Evolutionary conservation across 2,888 invertebrate genomes (phyloP).

Genomic region (Diabrotica balteata): DNA sequence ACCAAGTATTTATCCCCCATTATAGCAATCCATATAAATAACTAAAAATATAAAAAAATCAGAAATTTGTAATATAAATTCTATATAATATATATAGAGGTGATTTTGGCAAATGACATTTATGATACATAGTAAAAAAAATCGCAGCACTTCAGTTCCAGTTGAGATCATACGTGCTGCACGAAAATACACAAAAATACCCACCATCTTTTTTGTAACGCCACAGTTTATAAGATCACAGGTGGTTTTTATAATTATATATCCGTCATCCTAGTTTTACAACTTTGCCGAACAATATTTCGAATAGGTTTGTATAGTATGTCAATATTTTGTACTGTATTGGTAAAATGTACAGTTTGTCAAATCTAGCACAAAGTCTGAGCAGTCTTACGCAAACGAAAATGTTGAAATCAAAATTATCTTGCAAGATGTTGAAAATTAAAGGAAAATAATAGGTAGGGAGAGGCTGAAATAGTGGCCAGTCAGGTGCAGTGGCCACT

Average conservation of each 20-base stretch:
- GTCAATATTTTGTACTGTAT: too few species aligned
- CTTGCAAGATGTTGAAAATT: too few species aligned
- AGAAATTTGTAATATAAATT: slow-evolving; percentile 41
- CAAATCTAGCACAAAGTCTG: too few species aligned
- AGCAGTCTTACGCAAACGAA: too few species aligned
- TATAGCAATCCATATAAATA: slow-evolving; percentile 39
- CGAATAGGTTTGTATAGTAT: neutral
- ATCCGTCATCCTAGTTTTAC: neutral
- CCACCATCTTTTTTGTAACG: slow-evolving; percentile 22
- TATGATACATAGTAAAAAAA: slow-evolving; percentile 61
- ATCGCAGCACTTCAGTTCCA: slow-evolving; percentile 50
- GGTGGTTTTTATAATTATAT: slow-evolving; percentile 25
- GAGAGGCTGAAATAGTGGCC: too few species aligned
- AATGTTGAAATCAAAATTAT: too few species aligned
- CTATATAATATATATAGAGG: slow-evolving; percentile 50
- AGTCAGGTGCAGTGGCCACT: too few species aligned
- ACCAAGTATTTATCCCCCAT: slow-evolving; percentile 19
- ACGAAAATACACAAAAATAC: slow-evolving; percentile 35
- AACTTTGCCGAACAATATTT: slow-evolving; percentile 12
- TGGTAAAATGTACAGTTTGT: too few species aligned
- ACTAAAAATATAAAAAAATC: slow-evolving; percentile 46
- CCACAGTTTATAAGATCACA: slow-evolving; percentile 33
- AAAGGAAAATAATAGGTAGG: too few species aligned
- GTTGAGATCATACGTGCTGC: slow-evolving; percentile 57
- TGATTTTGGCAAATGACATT: slow-evolving; percentile 63